A percentile compares a stretch with the other conserved stretches of the same genome.
Conservation (phyloP, 1,140 invertebrate genomes). For the Heterodera schachtii region DNA sequence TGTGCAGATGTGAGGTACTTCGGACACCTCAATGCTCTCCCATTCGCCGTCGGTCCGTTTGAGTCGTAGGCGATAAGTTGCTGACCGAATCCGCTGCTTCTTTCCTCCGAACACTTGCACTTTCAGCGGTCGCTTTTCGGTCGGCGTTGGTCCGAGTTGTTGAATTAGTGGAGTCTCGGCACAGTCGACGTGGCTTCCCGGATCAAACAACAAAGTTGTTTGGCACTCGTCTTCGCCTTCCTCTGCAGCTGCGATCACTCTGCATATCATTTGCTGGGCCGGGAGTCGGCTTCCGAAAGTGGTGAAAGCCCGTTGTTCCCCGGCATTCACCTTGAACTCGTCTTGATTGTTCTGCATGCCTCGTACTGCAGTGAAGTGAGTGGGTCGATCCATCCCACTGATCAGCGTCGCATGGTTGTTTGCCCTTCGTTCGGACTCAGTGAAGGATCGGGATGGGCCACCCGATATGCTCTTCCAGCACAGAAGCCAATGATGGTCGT, state of each 20-base stretch:
- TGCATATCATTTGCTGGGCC: neutral
- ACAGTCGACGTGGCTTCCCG: neutral
- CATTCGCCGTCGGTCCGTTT: neutral
- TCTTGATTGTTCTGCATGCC: neutral
- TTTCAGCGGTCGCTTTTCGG: neutral
- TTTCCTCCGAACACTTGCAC: neutral
- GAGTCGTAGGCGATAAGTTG: neutral
- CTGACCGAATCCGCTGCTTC: slow-evolving; percentile 18
- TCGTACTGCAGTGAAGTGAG: too few relatives aligned
- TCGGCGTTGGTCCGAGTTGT: neutral
- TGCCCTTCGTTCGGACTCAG: neutral
- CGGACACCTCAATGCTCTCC: slow-evolving; percentile 17
- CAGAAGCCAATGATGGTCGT: slow-evolving; percentile 1
- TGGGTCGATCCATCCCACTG: too few relatives aligned
- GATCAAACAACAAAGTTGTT: neutral
- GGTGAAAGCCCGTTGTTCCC: neutral
- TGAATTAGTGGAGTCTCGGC: neutral
- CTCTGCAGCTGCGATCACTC: neutral
- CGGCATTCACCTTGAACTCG: neutral
- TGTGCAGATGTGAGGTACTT: neutral
- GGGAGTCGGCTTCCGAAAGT: neutral
- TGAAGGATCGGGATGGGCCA: too few relatives aligned
- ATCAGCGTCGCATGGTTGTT: neutral
- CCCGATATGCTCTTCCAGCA: neutral
- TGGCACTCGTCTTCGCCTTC: neutral